Evolutionary conservation across 1,140 invertebrate species (phyloP).

Genomic region (Araneus ventricosus): DNA sequence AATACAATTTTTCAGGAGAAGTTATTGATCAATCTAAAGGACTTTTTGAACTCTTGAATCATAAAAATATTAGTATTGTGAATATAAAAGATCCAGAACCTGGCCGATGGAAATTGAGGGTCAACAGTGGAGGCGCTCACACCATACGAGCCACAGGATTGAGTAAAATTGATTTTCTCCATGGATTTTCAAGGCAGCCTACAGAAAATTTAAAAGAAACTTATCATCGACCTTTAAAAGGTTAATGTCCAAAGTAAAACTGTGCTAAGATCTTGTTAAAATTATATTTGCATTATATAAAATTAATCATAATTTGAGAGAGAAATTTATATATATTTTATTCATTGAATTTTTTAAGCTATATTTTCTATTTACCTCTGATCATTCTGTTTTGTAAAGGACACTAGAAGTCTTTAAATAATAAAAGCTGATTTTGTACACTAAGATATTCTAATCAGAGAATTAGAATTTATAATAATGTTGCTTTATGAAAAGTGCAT

Average conservation of each 20-base stretch:
- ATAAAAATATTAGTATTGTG: conserved; percentile 85
- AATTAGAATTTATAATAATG: too few species aligned
- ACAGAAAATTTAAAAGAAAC: conserved; percentile 82
- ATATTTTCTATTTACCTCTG: too few species aligned
- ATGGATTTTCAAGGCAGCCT: conserved; percentile 85
- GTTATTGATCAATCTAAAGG: conserved; percentile 80
- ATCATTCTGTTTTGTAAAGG: too few species aligned
- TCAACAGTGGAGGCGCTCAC: conserved; percentile 84
- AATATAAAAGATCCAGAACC: conserved; percentile 84
- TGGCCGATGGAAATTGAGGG: conserved; percentile 84
- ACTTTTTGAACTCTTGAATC: conserved; percentile 83
- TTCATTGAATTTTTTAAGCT: too few species aligned
- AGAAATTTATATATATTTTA: too few species aligned
- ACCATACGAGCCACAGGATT: conserved; percentile 85
- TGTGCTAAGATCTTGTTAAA: neutral
- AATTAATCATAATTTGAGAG: too few species aligned
- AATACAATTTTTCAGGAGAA: conserved; percentile 78
- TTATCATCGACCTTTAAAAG: conserved; percentile 83
- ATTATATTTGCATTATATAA: too few species aligned
- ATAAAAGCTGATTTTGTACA: too few species aligned
- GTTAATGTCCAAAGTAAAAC: conserved; percentile 78
- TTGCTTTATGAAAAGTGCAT: too few species aligned
- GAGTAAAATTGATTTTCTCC: conserved; percentile 84
- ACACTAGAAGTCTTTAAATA: too few species aligned
- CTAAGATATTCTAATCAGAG: too few species aligned